Evolutionary conservation across 1,140 invertebrate genomes (phyloP).

Genomic region (Maniola jurtina): DNA sequence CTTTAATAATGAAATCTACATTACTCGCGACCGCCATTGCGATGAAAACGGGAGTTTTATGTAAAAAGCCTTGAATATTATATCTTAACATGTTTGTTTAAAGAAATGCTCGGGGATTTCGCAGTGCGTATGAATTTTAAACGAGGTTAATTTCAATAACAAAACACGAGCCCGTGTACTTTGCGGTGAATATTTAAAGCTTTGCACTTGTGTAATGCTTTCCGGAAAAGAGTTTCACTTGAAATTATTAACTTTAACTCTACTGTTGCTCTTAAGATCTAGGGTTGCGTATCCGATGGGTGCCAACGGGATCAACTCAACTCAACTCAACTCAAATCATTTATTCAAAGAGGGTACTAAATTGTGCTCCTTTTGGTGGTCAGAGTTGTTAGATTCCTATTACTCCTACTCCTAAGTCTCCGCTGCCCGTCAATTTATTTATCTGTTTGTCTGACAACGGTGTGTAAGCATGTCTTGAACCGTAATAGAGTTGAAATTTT

Average conservation of each 20-base stretch:
- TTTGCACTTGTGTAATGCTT: slow-evolving; percentile 1
- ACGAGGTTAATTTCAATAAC: slow-evolving; percentile 42
- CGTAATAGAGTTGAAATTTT: too few species aligned
- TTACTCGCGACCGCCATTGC: background rate
- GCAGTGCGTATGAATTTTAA: slow-evolving; percentile 41
- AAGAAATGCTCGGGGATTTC: slow-evolving; percentile 29
- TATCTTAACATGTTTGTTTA: slow-evolving; percentile 22
- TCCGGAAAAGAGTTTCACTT: background rate
- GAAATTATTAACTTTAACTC: background rate
- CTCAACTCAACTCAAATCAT: too few species aligned
- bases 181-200: slow-evolving; percentile 36
- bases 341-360: too few species aligned
- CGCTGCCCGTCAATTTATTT: too few species aligned
- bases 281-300: too few species aligned
- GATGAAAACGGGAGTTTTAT: slow-evolving; percentile 11
- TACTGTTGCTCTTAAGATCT: too few species aligned
- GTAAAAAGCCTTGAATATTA: slow-evolving; percentile 20
- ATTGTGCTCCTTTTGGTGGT: too few species aligned
- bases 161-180: slow-evolving; percentile 29
- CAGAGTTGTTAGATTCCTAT: too few species aligned
- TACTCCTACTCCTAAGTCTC: too few species aligned
- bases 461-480: too few species aligned
- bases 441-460: too few species aligned
- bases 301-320: too few species aligned
- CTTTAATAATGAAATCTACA: background rate